Evolutionary conservation across 1,140 invertebrate genomes (phyloP).

Genomic region (Musca domestica): DNA sequence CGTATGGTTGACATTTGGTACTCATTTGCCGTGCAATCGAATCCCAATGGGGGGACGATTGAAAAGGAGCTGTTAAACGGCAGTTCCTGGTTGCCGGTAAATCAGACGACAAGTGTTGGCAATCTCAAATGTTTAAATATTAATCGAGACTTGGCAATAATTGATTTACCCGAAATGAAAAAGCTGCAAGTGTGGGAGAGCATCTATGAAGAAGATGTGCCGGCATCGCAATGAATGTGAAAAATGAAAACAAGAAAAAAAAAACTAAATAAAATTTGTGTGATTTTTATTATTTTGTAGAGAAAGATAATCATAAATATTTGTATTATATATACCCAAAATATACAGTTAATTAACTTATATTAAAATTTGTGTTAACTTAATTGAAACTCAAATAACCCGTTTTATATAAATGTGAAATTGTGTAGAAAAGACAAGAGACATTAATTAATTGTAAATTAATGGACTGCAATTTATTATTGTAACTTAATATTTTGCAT

Average conservation of each 20-base stretch:
- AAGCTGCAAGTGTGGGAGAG: slow-evolving; percentile 48
- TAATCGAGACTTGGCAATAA: slow-evolving; percentile 39
- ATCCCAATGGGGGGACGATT: slow-evolving; percentile 40
- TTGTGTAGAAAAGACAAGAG: too few species aligned
- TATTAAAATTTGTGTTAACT: too few species aligned
- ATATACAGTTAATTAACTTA: too few species aligned
- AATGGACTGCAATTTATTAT: too few species aligned
- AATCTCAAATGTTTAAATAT: slow-evolving; percentile 53
- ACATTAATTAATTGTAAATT: too few species aligned
- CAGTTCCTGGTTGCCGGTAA: slow-evolving; percentile 34
- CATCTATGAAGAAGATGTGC: slow-evolving; percentile 14
- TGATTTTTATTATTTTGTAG: too few species aligned
- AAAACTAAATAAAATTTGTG: too few species aligned
- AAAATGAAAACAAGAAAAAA: neutral
- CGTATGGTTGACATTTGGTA: slow-evolving; percentile 55
- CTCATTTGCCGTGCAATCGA: slow-evolving; percentile 50
- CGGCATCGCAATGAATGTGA: neutral
- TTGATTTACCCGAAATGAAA: slow-evolving; percentile 50
- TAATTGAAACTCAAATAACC: too few species aligned
- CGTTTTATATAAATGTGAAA: too few species aligned
- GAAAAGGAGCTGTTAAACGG: slow-evolving; percentile 21
- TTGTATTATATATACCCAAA: too few species aligned
- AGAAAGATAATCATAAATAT: too few species aligned
- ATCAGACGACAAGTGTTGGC: slow-evolving; percentile 30
- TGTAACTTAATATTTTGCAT: too few species aligned